Percentiles rank a stretch among this genome's conserved stretches.
Evolutionary conservation across 2,797 vertebrate genomes (phyloP).

Genomic region (Neosalanx taihuensis): DNA sequence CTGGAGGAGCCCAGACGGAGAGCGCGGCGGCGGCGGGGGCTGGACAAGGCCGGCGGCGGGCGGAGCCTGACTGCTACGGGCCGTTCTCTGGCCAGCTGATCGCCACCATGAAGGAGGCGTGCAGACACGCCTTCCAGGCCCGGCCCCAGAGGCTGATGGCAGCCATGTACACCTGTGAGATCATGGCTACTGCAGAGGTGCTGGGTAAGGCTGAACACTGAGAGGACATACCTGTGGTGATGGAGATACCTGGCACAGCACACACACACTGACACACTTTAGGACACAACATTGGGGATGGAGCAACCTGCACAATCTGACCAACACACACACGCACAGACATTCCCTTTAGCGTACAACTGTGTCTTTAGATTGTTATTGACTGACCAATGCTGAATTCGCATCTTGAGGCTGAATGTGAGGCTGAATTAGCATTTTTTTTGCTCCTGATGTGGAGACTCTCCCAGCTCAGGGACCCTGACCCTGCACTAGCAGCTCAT

Average conservation of each 20-base stretch:
- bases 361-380: too few species aligned
- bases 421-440: too few species aligned
- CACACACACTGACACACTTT: not conserved
- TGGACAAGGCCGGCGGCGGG: constrained; percentile 44
- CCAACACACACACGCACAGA: not conserved
- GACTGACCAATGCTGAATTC: too few species aligned
- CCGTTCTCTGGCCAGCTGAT: constrained; percentile 94
- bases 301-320: too few species aligned
- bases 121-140: constrained; percentile 86
- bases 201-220: constrained; percentile 77
- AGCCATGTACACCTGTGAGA: constrained; percentile 97
- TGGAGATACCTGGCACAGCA: too few species aligned
- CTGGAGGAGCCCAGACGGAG: constrained; percentile 4
- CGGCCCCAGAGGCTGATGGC: constrained; percentile 95
- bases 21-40: constrained; percentile 18
- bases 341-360: too few species aligned
- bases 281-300: too few species aligned
- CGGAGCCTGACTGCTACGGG: constrained; percentile 81
- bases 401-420: too few species aligned
- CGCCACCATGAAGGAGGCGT: constrained; percentile 92
- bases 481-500: not conserved
- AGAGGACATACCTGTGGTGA: too few species aligned
- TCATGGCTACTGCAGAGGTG: constrained; percentile 94
- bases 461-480: too few species aligned
- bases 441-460: too few species aligned